Evolutionary conservation across 2,113 vertebrate genomes (phyloP).

Genomic region (Vimba vimba): DNA sequence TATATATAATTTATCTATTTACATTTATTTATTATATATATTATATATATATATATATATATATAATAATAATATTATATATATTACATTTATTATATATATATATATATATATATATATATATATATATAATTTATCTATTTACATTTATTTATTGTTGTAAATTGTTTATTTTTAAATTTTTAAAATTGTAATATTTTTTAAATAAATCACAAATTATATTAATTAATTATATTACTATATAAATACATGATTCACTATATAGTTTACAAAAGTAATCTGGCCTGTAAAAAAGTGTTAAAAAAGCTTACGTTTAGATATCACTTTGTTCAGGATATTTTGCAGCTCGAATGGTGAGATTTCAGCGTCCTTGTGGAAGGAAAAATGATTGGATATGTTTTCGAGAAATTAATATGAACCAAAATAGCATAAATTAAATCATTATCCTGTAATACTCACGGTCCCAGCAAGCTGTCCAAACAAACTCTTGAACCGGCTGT

Average conservation of each 20-base stretch:
- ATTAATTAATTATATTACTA: background rate
- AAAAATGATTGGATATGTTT: background rate
- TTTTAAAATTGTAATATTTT: too few species aligned
- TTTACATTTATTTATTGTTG: background rate
- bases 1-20: too few species aligned
- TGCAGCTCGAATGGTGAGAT: slow-evolving; percentile 70
- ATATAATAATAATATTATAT: too few species aligned
- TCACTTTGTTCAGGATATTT: slow-evolving; percentile 70
- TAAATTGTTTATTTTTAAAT: background rate
- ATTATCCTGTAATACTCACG: slow-evolving; percentile 56
- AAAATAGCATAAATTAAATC: background rate
- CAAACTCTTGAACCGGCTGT: slow-evolving; percentile 59
- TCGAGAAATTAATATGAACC: background rate
- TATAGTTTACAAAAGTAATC: background rate
- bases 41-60: too few species aligned
- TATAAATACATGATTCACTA: background rate
- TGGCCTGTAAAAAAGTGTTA: background rate
- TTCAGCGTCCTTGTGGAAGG: slow-evolving; percentile 64
- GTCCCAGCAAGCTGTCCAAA: slow-evolving; percentile 66
- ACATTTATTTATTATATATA: too few species aligned
- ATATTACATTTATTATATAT: too few species aligned
- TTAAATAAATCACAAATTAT: background rate
- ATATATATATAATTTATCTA: too few species aligned
- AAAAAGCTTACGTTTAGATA: slow-evolving; percentile 61
- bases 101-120: too few species aligned